Base-by-base conservation (phyloP, 1,140 invertebrate species). In the Danaus melanippus region DNA sequence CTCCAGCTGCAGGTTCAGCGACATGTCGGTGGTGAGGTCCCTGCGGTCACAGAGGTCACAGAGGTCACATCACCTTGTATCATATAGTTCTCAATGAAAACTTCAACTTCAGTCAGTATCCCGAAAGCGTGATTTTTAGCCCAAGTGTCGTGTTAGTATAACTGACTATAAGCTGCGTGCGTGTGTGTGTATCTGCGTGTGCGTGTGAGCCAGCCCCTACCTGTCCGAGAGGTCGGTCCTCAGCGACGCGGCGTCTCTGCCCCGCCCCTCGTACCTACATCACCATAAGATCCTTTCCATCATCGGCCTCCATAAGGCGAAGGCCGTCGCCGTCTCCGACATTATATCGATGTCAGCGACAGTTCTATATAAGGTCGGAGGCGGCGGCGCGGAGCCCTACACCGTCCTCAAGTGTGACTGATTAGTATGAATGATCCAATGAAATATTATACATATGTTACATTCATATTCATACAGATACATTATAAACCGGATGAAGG, bases 1-100 rank as follows among this genome's bases (percentile, higher is more conserved):
- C 68, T 92, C 92, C 41, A 90, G 76, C 47, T 78, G 83, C 53
- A 85, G 69, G 64, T 87, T 86, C 57, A 89, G 68, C 15, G 88
- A 88, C 52, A 80, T 79, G 64, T 90, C 88, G 21, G 88, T 89
- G 51, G 79, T 86, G 63, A 88, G 64, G 43, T 88, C 86, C 70
- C 86, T 87, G 62, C 15, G 12, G 49, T 15, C 10, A 55, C 40
- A 47, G 9, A 17, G 41, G 10, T 10, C 10, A 41, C 2, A 50
- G 10, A 57, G 6, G 10, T 44, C 17, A 15, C 10, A 32, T 32
- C 21, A 32, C 2, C 4, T 32, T 32, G 6, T 32, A 32, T 32
- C 21, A 32, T 32, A 32, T 32, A 32, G 21, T 32, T 32, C 21
- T 32, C 21, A 32, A 7, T 8, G 2, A 7, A 21, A 32, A 32